phyloP scores from a whole-genome alignment of 2,797 vertebrate genomes.

The Cyprinella venusta region DNA sequence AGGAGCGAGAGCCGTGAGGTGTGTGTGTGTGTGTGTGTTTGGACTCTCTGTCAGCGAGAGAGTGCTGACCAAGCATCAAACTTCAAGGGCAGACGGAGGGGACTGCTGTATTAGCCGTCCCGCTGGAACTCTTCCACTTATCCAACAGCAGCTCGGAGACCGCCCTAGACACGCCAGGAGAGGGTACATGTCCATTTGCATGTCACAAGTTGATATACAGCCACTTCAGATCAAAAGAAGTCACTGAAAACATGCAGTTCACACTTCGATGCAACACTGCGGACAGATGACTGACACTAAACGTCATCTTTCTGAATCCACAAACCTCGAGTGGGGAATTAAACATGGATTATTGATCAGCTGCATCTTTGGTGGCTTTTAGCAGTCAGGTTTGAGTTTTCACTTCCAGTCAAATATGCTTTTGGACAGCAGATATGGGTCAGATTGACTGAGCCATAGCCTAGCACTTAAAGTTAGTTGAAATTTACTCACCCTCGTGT shows the following conservation, averaged over 20 bases:
- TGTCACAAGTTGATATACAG: slow-evolving; percentile 32
- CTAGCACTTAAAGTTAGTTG: not conserved
- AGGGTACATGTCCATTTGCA: slow-evolving; percentile 1
- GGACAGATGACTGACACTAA: not conserved
- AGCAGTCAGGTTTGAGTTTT: slow-evolving; percentile 21
- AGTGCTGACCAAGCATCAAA: slow-evolving; percentile 55
- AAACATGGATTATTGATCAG: slow-evolving; percentile 49
- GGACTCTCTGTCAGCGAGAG: slow-evolving; percentile 42
- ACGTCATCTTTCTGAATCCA: slow-evolving; percentile 15
- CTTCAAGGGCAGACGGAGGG: slow-evolving; percentile 52
- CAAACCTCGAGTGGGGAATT: slow-evolving; percentile 3
- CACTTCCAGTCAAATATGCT: not conserved
- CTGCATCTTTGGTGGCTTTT: slow-evolving; percentile 16
- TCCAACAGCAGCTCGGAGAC: slow-evolving; percentile 39
- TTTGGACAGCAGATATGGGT: not conserved
- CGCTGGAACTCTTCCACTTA: slow-evolving; percentile 42
- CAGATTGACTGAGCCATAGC: not conserved
- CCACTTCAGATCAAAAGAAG: slow-evolving; percentile 28
- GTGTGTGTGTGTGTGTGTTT: slow-evolving; percentile 37
- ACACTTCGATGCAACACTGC: slow-evolving; percentile 23
- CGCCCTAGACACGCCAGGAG: not conserved
- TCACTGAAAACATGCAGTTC: slow-evolving; percentile 27
- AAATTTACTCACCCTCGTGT: not conserved
- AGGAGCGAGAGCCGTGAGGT: slow-evolving; percentile 14
- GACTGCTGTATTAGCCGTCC: slow-evolving; percentile 29